These are phyloP conservation scores for Pantherophis guttatus DNA, from an alignment of 2,113 vertebrate species.

Conservation along the genomic window DNA sequence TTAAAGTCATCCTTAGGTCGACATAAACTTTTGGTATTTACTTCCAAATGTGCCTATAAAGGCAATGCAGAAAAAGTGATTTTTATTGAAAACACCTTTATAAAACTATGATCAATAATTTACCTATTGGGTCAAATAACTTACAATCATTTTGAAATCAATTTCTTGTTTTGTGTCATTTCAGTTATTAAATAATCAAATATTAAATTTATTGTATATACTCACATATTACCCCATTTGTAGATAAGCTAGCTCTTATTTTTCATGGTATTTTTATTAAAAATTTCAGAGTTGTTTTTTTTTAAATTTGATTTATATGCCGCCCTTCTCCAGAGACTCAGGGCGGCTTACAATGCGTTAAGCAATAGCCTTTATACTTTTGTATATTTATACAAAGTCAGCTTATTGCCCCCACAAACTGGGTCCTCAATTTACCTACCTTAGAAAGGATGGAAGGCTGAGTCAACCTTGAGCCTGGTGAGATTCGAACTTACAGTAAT, in stretches of 20 bases:
- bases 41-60: slow-evolving; percentile 81
- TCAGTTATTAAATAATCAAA: neutral
- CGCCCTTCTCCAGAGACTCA: too few relatives aligned
- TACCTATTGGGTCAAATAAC: neutral
- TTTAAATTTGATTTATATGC: too few relatives aligned
- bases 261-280: neutral
- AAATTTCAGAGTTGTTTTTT: neutral
- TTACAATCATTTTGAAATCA: neutral
- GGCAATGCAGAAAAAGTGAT: neutral
- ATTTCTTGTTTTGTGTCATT: neutral
- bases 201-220: neutral
- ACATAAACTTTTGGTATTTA: slow-evolving; percentile 65
- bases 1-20: slow-evolving; percentile 69
- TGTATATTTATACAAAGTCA: too few relatives aligned
- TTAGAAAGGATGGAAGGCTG: too few relatives aligned
- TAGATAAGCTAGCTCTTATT: neutral
- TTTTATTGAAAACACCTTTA: neutral
- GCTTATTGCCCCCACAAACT: too few relatives aligned
- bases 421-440: too few relatives aligned
- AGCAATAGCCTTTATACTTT: too few relatives aligned
- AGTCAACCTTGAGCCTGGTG: too few relatives aligned
- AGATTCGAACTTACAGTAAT: too few relatives aligned
- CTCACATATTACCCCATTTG: neutral
- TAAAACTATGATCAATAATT: neutral
- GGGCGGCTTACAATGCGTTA: too few relatives aligned